A percentile compares a stretch with the other conserved stretches of the same genome.
Evolutionary conservation across 1,140 invertebrate species (phyloP).

Genomic region (Leptonema lineaticorne): DNA sequence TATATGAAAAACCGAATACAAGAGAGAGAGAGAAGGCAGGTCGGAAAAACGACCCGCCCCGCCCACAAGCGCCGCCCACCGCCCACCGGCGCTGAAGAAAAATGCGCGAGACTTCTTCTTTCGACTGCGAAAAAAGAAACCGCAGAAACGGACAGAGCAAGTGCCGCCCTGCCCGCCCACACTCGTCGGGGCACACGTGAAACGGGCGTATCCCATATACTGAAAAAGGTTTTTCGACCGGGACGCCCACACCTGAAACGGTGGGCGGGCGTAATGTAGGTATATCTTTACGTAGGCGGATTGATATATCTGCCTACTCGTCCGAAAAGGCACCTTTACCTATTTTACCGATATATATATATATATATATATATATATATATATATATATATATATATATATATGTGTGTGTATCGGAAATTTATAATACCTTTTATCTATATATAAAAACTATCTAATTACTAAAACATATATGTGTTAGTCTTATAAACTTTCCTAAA

Average conservation of each 20-base stretch:
- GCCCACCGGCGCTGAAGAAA: conserved; percentile 6
- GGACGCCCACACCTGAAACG: conserved; percentile 5
- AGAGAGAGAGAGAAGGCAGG: conserved; percentile 30
- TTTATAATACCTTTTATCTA: too few species aligned
- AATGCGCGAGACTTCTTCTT: neutral
- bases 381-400: too few species aligned
- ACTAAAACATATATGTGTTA: too few species aligned
- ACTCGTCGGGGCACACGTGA: conserved; percentile 22
- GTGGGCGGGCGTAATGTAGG: neutral
- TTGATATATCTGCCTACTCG: neutral
- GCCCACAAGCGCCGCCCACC: conserved; percentile 29
- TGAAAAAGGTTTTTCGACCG: too few species aligned
- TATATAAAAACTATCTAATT: too few species aligned
- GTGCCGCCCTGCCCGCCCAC: conserved; percentile 24
- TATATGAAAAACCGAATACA: too few species aligned
- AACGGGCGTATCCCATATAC: conserved; percentile 10
- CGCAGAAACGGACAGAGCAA: conserved; percentile 1
- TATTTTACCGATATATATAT: too few species aligned
- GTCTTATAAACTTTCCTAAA: too few species aligned
- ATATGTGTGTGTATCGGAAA: too few species aligned
- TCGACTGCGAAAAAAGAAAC: neutral
- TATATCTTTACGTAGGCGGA: neutral
- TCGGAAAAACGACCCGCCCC: conserved; percentile 36
- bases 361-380: too few species aligned
- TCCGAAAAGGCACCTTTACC: conserved; percentile 23